These are phyloP conservation scores for Troglohyphantes excavatus DNA, from an alignment of 2,888 invertebrate species.

Conservation along the genomic window DNA sequence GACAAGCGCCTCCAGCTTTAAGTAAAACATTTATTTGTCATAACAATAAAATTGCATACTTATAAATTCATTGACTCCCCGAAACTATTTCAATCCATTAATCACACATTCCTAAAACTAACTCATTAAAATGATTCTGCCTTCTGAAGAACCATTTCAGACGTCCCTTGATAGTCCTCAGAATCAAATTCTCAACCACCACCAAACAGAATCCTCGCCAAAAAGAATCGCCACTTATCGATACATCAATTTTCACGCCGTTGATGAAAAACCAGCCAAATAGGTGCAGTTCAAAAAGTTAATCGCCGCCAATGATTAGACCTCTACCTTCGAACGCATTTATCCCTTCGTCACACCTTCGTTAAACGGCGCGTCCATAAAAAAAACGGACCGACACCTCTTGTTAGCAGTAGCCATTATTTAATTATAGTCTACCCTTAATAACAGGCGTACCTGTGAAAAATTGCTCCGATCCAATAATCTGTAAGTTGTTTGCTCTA, in stretches of 20 bases:
- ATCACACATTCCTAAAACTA: too few species aligned
- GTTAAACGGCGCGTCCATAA: not conserved
- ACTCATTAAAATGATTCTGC: too few species aligned
- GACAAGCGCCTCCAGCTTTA: too few species aligned
- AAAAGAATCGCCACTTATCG: not conserved
- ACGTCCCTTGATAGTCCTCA: too few species aligned
- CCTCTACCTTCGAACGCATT: not conserved
- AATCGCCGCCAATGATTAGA: not conserved
- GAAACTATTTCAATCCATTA: too few species aligned
- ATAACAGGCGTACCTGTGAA: constrained; percentile 75
- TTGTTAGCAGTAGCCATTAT: constrained; percentile 75
- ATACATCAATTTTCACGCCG: not conserved
- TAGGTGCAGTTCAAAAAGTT: constrained; percentile 27
- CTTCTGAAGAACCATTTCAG: too few species aligned
- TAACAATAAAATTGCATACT: too few species aligned
- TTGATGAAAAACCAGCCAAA: not conserved
- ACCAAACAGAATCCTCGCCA: too few species aligned
- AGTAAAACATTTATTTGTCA: too few species aligned
- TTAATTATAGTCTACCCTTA: constrained; percentile 72
- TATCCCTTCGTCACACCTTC: constrained; percentile 4
- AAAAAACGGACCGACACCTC: constrained; percentile 57
- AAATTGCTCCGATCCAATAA: constrained; percentile 58
- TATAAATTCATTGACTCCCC: too few species aligned
- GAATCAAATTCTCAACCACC: too few species aligned
- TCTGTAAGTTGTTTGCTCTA: constrained; percentile 59